Conservation (phyloP, 53 echinoderm and acorn worm species). For the Zoroaster sp. region DNA sequence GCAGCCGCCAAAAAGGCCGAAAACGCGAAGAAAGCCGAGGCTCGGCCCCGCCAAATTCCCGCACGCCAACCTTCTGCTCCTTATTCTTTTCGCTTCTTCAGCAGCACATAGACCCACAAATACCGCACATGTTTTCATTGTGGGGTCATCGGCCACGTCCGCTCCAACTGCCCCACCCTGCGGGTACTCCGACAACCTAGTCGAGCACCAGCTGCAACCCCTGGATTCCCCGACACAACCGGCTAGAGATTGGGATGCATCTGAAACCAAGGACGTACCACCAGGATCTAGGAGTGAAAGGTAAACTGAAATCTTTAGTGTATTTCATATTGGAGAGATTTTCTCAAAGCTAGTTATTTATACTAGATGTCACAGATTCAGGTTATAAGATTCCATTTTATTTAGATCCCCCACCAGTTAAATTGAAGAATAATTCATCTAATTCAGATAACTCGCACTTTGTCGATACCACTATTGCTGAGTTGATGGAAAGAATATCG, state of each 20-base stretch:
- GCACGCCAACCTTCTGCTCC: not conserved
- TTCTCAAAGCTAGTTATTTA: constrained; percentile 1
- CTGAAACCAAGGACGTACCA: not conserved
- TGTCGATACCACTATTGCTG: constrained; percentile 45
- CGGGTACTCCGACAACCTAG: not conserved
- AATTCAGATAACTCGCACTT: constrained; percentile 40
- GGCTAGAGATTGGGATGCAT: not conserved
- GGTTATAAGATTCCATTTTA: constrained; percentile 39
- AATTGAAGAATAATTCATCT: constrained; percentile 19
- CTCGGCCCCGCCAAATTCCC: not conserved
- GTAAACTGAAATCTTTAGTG: constrained; percentile 52
- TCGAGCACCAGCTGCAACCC: not conserved
- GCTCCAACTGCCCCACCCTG: not conserved
- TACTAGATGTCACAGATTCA: not conserved
- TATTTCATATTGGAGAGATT: constrained; percentile 9
- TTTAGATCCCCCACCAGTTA: not conserved
- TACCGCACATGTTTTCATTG: constrained; percentile 42
- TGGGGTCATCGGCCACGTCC: constrained; percentile 37
- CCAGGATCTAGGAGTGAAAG: constrained; percentile 29
- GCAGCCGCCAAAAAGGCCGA: constrained; percentile 37
- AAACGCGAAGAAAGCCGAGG: not conserved
- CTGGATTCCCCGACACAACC: not conserved
- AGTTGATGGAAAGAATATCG: constrained; percentile 40
- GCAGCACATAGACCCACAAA: not conserved
- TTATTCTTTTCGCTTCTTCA: constrained; percentile 25